Evolutionary conservation across 2,113 vertebrate genomes (phyloP).

Genomic region (Pomatorhinus ruficollis): DNA sequence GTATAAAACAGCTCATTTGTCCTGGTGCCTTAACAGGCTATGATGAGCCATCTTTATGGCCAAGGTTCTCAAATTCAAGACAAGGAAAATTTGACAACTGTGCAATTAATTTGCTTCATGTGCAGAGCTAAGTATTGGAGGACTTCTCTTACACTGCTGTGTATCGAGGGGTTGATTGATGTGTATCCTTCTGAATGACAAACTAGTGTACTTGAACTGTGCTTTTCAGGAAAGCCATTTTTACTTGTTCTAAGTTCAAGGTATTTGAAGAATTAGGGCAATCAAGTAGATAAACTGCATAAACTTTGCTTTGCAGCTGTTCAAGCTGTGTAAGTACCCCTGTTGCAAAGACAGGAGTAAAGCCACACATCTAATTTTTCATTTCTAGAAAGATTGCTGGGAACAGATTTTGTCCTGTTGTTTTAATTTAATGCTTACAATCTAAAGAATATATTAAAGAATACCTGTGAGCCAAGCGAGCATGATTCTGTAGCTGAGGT

Average conservation of each 20-base stretch:
- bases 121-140: background rate
- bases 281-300: background rate
- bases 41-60: background rate
- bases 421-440: background rate
- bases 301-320: background rate
- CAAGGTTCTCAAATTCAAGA: slow-evolving; percentile 8
- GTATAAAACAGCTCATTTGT: slow-evolving; percentile 37
- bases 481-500: background rate
- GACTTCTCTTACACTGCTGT: background rate
- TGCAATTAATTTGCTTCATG: background rate
- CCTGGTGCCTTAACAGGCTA: background rate
- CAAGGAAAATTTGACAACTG: slow-evolving; percentile 17
- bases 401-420: background rate
- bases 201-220: background rate
- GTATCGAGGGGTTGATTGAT: background rate
- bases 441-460: background rate
- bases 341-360: background rate
- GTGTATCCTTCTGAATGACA: background rate
- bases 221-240: background rate
- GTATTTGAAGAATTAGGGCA: background rate
- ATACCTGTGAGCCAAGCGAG: background rate
- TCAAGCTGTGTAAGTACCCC: background rate
- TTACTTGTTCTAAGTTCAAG: background rate
- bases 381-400: background rate
- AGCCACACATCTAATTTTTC: background rate